Base-by-base conservation (phyloP, 2,888 invertebrate species). In the Agriotes lineatus region DNA sequence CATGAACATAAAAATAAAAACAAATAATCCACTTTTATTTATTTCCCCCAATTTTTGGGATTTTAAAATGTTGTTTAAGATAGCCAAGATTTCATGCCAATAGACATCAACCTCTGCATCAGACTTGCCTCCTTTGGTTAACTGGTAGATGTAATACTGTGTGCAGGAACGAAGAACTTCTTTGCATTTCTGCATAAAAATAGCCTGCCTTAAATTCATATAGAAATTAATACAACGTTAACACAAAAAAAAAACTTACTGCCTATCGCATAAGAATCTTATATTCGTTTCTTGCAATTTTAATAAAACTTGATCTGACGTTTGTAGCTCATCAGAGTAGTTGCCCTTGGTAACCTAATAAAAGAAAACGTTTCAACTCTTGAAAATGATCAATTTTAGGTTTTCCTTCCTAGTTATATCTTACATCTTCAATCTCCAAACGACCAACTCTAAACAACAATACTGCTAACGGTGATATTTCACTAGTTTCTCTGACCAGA, bases 381-480 rank as follows among this genome's bases (percentile, higher is more conserved):
- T n/a, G n/a, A n/a, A n/a, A n/a, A n/a, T n/a, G n/a, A n/a, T n/a
- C n/a, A n/a, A n/a, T n/a, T n/a, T n/a, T n/a, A n/a, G n/a, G n/a
- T n/a, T n/a, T n/a, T n/a, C n/a, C n/a, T n/a, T n/a, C n/a, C n/a
- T n/a, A n/a, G n/a, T n/a, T n/a, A n/a, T n/a, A n/a, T 72, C 72
- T 73, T 76, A 83, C 82, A 65, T 80, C 72, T 74, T 76, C 71
- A 19, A 82, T 75, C 56, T 71, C 58, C 22, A 83, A 63, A 14
- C 78, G 67, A 16, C 79, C 79, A 73, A 81, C 81, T 59, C 77
- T 84, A 79, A 91, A 91, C 58, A 92, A 77, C 7, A 91, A 70
- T 2, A 87, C 87, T 0, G 88, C 82, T 16, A 90, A 82, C 0
- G 91, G 88, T 0, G 90, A 83, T n/a, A 92, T 75, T 0, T 88